Base-by-base conservation (phyloP, 2,113 vertebrate genomes). In the Ammodramus savannarum region DNA sequence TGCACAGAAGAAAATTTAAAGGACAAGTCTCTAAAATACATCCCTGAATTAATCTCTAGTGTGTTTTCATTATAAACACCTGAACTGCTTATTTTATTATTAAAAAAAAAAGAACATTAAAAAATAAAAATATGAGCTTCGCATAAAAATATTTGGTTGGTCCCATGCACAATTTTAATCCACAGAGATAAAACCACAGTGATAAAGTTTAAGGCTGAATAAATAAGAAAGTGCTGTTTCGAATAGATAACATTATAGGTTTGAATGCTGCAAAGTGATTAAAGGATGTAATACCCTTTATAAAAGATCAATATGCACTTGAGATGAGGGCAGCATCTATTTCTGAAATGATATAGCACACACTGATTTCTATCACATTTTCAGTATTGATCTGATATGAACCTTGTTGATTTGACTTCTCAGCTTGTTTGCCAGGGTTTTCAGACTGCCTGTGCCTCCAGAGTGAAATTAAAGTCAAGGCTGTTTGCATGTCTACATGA, bases 301-400 rank as follows among this genome's bases (percentile, higher is more conserved):
- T 84, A 84, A 49, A 79, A 89, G 62, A 95, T 91, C 91, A 87
- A 90, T 95, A 90, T 46, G 25, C 44, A 54, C 63, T 86, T 91
- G 59, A 92, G 66, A 93, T 39, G 67, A 71, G 43, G 58, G 72
- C 36, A 89, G 57, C n/a, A 91, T 95, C 43, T 88, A n/a, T 93
- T 86, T 90, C 82, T 95, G 86, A 90, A 90, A 95, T 93, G 2
- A 90, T 80, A 83, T 18, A 78, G 57, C 29, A 82, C 75, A 90
- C 57, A 34, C 68, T 77, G 71, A 95, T 89, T 97, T 96, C 71
- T 89, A 83, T 96, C 93, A 94, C 59, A 91, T 93, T 96, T 96
- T 95, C 75, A n/a, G 29, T 96, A 97, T 96, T 69, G 93, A 96
- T 97, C 67, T 44, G 54, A 87, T 65, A 39, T 77, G 75, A 94